Percentiles rank a stretch among this genome's conserved stretches.
phyloP scores from a whole-genome alignment of 2,888 invertebrate species.

The Hesperia comma region DNA sequence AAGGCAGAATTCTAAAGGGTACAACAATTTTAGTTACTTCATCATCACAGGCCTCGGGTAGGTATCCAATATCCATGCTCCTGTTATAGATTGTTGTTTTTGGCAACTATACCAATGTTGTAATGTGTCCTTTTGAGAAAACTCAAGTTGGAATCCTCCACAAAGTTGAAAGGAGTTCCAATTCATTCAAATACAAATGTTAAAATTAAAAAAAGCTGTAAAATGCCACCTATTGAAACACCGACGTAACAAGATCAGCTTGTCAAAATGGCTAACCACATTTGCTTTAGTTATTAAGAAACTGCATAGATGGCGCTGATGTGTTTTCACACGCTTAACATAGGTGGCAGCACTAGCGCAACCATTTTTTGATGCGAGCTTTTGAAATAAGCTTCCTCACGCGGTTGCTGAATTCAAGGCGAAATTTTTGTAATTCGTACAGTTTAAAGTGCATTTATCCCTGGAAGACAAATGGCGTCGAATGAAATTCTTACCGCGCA shows the following conservation, averaged over 20 bases:
- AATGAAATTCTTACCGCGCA: background rate
- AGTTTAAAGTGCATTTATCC: background rate
- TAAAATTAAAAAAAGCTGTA: too few relatives aligned
- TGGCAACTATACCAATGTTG: too few relatives aligned
- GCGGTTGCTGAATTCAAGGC: background rate
- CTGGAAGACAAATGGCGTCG: background rate
- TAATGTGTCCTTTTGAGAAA: too few relatives aligned
- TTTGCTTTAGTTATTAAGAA: background rate
- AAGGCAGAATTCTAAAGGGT: too few relatives aligned
- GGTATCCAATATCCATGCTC: too few relatives aligned
- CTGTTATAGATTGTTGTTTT: too few relatives aligned
- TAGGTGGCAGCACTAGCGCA: conserved; percentile 34
- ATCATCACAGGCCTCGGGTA: too few relatives aligned
- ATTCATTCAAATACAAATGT: too few relatives aligned
- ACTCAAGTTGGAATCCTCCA: too few relatives aligned
- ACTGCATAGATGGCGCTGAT: conserved; percentile 12
- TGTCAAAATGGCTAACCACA: background rate
- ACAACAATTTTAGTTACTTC: too few relatives aligned
- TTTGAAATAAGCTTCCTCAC: conserved; percentile 10
- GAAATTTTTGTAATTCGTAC: background rate
- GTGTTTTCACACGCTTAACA: conserved; percentile 13
- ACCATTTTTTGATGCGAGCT: conserved; percentile 23
- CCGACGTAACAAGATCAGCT: background rate
- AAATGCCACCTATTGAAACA: conserved; percentile 4
- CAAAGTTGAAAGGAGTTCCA: too few relatives aligned